phyloP scores from a whole-genome alignment of 2,113 vertebrate species.

The Halichoeres trimaculatus region DNA sequence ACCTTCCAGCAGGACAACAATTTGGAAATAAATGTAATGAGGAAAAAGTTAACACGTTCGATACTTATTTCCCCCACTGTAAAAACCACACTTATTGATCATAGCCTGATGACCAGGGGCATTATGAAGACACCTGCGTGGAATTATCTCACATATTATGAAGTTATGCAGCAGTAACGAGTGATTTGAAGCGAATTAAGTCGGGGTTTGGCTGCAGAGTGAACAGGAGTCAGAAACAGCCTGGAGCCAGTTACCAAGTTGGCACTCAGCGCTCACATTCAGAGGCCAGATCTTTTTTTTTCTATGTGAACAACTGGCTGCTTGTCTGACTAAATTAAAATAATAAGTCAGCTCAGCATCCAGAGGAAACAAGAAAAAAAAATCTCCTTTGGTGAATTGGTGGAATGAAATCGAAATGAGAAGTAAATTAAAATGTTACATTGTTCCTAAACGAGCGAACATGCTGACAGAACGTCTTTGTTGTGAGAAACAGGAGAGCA shows the following conservation, averaged over 20 bases:
- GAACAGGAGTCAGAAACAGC: slow-evolving; percentile 23
- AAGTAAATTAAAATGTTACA: slow-evolving; percentile 30
- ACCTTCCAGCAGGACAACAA: too few species aligned
- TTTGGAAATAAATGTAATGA: too few species aligned
- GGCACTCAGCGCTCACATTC: slow-evolving; percentile 17
- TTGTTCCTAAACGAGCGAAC: slow-evolving; percentile 11
- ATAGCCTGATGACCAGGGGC: background rate
- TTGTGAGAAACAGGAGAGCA: slow-evolving; percentile 6
- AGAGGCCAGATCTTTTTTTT: slow-evolving; percentile 14
- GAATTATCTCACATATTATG: background rate
- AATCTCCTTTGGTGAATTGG: slow-evolving; percentile 7
- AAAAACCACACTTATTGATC: too few species aligned
- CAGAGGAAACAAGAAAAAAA: background rate
- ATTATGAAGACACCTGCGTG: background rate
- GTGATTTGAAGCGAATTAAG: slow-evolving; percentile 18
- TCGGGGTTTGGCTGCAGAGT: slow-evolving; percentile 14
- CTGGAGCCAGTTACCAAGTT: slow-evolving; percentile 14
- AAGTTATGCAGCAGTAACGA: slow-evolving; percentile 1
- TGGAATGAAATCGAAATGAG: slow-evolving; percentile 34
- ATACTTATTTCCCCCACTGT: too few species aligned
- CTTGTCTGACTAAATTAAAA: slow-evolving; percentile 28
- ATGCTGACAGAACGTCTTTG: background rate
- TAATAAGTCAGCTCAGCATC: slow-evolving; percentile 25
- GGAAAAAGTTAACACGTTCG: too few species aligned
- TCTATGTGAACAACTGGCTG: background rate